phyloP scores from a whole-genome alignment of 1,140 invertebrate species.

The Halictus rubicundus region DNA sequence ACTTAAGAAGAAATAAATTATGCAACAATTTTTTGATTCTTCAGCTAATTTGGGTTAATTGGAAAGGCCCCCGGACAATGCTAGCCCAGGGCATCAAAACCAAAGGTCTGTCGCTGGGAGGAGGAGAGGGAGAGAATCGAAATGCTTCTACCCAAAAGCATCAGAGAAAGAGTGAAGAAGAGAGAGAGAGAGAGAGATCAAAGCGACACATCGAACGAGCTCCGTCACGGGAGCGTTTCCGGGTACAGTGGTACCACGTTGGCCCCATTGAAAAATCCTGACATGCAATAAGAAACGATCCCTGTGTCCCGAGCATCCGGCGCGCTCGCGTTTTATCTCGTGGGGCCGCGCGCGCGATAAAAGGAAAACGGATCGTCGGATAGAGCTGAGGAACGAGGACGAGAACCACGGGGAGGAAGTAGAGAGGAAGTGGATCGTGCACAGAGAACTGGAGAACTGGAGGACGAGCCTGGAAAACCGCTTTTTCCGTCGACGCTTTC shows the following conservation, averaged over 20 bases:
- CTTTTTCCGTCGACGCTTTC: conserved; percentile 8
- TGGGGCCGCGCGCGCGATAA: not conserved
- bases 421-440: not conserved
- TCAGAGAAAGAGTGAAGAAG: too few species aligned
- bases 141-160: too few species aligned
- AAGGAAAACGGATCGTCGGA: not conserved
- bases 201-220: not conserved
- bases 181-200: not conserved
- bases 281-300: conserved; percentile 4
- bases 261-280: conserved; percentile 2
- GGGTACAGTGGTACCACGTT: not conserved
- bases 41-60: too few species aligned
- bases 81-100: too few species aligned
- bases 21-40: too few species aligned
- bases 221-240: not conserved
- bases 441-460: too few species aligned
- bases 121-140: too few species aligned
- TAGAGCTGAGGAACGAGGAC: not conserved
- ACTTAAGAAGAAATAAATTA: too few species aligned
- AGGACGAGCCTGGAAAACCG: not conserved
- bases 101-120: too few species aligned
- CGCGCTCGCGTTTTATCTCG: not conserved
- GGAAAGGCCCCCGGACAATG: too few species aligned
- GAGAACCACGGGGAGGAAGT: not conserved
- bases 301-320: conserved; percentile 2